phyloP scores from a whole-genome alignment of 2,113 vertebrate genomes.

The Pterocles orientalis region DNA sequence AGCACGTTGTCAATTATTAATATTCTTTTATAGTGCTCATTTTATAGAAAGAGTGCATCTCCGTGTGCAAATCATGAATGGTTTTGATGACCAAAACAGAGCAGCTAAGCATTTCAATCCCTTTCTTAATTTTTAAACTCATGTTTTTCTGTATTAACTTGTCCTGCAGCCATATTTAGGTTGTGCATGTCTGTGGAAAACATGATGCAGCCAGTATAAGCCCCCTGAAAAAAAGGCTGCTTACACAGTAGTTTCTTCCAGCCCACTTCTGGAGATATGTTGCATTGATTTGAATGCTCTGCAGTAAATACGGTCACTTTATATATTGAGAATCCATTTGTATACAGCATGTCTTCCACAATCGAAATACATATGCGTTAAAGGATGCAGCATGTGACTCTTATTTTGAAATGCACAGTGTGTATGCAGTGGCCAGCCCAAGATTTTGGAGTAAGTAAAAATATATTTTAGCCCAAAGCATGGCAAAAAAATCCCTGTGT shows the following conservation, averaged over 20 bases:
- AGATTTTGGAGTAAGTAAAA: not conserved
- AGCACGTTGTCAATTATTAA: not conserved
- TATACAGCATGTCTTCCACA: not conserved
- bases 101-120: not conserved
- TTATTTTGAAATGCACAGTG: not conserved
- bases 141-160: not conserved
- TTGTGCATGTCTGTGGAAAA: not conserved
- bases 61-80: not conserved
- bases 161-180: not conserved
- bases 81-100: not conserved
- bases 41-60: not conserved
- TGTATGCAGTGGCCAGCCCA: not conserved
- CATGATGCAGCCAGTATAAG: not conserved
- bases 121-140: not conserved
- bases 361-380: not conserved
- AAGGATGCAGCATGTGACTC: not conserved
- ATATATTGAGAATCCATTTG: not conserved
- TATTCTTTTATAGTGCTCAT: not conserved
- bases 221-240: not conserved
- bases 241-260: not conserved
- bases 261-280: not conserved
- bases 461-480: not conserved
- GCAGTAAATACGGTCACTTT: not conserved
- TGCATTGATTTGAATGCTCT: not conserved
- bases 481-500: fast-evolving